These are phyloP conservation scores for Apamea monoglypha DNA, from an alignment of 2,888 invertebrate genomes.

Conservation along the genomic window DNA sequence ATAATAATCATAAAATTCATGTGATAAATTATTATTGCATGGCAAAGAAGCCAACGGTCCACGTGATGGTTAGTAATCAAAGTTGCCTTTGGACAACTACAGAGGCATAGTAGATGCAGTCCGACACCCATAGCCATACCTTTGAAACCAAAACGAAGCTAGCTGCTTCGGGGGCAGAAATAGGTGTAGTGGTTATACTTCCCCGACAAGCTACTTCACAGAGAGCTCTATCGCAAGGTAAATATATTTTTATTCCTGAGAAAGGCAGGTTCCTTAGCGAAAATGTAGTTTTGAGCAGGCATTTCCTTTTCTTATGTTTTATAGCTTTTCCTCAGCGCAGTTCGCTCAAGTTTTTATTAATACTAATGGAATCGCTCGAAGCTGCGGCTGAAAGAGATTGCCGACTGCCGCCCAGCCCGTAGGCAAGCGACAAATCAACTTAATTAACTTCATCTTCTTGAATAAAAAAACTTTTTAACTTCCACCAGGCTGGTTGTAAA, in stretches of 20 bases:
- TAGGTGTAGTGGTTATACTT: not conserved
- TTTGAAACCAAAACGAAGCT: not conserved
- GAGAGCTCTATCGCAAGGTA: not conserved
- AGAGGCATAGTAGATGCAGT: not conserved
- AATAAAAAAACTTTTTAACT: not conserved
- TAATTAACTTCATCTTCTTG: not conserved
- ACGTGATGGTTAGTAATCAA: not conserved
- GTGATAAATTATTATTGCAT: conserved; percentile 3
- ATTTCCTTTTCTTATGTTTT: not conserved
- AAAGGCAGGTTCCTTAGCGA: no score
- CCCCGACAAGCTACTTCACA: not conserved
- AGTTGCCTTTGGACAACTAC: not conserved
- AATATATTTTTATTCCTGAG: not conserved
- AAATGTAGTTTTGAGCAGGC: not conserved
- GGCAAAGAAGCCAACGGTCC: not conserved
- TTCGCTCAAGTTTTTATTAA: not conserved
- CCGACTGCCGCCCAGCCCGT: not conserved
- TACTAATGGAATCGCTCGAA: not conserved
- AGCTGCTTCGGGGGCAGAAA: not conserved
- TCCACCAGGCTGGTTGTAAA: not conserved
- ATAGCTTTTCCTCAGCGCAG: not conserved
- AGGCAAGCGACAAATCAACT: not conserved
- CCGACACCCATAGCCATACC: not conserved
- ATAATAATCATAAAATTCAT: not conserved
- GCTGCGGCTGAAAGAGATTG: not conserved